phyloP scores from a whole-genome alignment of 2,113 vertebrate genomes.

The Strigops habroptila region DNA sequence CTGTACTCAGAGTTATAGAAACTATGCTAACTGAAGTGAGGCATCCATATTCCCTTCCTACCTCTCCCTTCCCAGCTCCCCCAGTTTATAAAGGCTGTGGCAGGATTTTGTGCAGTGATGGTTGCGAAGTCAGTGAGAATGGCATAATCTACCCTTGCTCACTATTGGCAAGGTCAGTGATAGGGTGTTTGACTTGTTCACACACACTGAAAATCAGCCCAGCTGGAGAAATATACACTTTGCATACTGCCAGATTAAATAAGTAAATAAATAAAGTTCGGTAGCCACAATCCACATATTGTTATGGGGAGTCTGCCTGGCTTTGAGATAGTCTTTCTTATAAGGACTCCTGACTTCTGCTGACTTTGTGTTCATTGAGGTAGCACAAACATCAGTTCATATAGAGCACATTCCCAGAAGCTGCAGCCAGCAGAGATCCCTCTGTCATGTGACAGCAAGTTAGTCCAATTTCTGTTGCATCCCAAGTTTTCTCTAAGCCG shows the following conservation, averaged over 20 bases:
- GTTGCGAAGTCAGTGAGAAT: neutral
- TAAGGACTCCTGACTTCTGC: neutral
- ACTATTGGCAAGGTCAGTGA: neutral
- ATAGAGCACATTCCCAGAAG: neutral
- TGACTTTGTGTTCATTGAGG: neutral
- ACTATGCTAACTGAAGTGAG: neutral
- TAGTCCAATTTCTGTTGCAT: neutral
- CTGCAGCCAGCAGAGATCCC: neutral
- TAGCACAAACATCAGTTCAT: neutral
- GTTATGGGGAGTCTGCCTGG: neutral
- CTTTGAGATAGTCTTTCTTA: neutral
- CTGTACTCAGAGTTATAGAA: neutral
- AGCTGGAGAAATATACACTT: neutral
- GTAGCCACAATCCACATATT: neutral
- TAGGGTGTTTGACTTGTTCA: neutral
- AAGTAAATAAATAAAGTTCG: neutral
- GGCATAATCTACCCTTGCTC: neutral
- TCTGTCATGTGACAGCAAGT: neutral
- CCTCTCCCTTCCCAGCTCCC: neutral
- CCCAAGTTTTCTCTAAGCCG: neutral
- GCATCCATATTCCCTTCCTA: neutral
- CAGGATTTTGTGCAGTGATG: neutral
- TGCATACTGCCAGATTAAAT: neutral
- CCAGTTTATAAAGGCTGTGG: neutral
- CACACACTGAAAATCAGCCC: neutral